Evolutionary conservation across 2,888 invertebrate genomes (phyloP).

Genomic region (Tyria jacobaeae): DNA sequence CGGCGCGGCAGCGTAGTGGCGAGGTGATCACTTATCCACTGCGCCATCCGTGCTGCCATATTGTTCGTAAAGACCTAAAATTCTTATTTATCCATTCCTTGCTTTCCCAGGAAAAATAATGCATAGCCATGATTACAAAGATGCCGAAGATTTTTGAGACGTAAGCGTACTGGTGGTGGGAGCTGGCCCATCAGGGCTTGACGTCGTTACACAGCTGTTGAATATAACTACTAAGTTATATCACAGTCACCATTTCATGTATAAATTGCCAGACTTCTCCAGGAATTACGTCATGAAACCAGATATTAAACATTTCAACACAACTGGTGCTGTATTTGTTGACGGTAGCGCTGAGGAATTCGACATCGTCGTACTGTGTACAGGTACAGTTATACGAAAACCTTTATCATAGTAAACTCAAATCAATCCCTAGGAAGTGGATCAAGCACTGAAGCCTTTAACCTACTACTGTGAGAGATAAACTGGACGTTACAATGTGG

Average conservation of each 20-base stretch:
- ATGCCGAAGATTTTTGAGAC: conserved; percentile 86
- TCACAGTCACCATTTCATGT: conserved; percentile 83
- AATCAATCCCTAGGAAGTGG: no score
- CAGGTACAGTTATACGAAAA: conserved; percentile 82
- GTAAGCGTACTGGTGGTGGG: conserved; percentile 89
- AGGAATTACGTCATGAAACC: conserved; percentile 84
- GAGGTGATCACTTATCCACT: no score
- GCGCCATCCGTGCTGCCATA: no score
- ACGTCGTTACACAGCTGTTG: conserved; percentile 89
- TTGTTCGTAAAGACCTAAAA: not conserved
- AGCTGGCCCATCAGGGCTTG: conserved; percentile 91
- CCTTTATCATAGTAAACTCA: not conserved
- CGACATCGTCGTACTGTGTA: conserved; percentile 90
- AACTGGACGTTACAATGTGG: no score
- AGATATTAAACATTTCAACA: conserved; percentile 79
- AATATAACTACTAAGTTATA: conserved; percentile 80
- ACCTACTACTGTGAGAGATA: no score
- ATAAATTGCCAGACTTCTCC: conserved; percentile 80
- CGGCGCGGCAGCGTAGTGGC: no score
- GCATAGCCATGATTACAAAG: conserved; percentile 92
- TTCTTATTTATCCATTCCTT: no score
- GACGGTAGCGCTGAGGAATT: conserved; percentile 87
- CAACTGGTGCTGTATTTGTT: conserved; percentile 84
- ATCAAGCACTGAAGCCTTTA: no score
- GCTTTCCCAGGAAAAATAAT: conserved; percentile 87